phyloP scores from a whole-genome alignment of 2,113 vertebrate genomes.

The Symphodus melops region DNA sequence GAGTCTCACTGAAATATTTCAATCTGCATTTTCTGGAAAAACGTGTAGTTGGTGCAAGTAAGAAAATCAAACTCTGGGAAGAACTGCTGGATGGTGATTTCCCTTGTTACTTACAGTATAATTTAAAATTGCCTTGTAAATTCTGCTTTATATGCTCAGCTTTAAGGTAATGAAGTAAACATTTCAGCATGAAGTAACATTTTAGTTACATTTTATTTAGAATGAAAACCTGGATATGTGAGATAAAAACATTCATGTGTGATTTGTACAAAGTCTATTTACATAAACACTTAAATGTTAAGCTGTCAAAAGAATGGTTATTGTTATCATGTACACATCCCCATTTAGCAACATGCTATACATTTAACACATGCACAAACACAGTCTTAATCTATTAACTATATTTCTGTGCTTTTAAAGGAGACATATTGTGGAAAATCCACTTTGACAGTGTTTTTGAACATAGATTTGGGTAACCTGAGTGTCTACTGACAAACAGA shows the following conservation, averaged over 20 bases:
- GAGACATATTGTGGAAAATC: too few relatives aligned
- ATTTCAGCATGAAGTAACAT: conserved; percentile 1
- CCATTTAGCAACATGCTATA: conserved; percentile 1
- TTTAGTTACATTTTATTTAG: conserved; percentile 34
- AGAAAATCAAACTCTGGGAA: conserved; percentile 22
- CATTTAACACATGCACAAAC: not conserved
- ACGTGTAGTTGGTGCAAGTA: not conserved
- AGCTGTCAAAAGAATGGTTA: not conserved
- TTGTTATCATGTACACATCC: conserved; percentile 57
- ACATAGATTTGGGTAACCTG: too few relatives aligned
- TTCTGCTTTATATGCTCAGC: conserved; percentile 14
- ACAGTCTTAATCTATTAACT: not conserved
- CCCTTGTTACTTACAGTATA: conserved; percentile 43
- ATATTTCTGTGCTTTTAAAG: not conserved
- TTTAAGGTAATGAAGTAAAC: not conserved
- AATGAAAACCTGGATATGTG: conserved; percentile 25
- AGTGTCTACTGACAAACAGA: too few relatives aligned
- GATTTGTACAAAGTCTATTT: not conserved
- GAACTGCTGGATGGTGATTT: conserved; percentile 22
- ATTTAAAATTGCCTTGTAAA: conserved; percentile 50
- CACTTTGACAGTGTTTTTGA: too few relatives aligned
- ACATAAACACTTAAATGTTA: conserved; percentile 22
- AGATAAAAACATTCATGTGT: not conserved
- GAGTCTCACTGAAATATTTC: conserved; percentile 2
- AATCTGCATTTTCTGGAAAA: conserved; percentile 28